Base-by-base conservation (phyloP, 2,888 invertebrate genomes). In the Apeira syringaria region DNA sequence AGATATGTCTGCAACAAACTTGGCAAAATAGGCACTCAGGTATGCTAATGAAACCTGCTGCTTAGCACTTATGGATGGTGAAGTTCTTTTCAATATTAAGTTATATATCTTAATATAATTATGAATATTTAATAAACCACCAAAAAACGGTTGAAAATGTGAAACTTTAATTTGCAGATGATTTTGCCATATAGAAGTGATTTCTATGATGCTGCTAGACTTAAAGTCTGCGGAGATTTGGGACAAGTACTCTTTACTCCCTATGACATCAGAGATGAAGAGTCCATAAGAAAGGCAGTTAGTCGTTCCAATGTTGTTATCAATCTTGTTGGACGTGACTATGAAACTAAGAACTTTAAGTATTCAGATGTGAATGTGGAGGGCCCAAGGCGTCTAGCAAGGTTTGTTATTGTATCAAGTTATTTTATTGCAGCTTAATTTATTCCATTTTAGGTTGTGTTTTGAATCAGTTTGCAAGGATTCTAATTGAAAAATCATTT, bases 221-320 rank as follows among this genome's bases (percentile, higher is more conserved):
- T 98, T 26, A 98, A 97, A 82, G 87, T 98, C 0, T 91, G 91
- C 63, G 99, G 99, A 11, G 99, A 99, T 83, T 91, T 99, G 52
- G 99, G 99, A 1, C 99, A 99, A 90, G 94, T 99, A 4, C 89
- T 97, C 6, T 99, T 97, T 68, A 93, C 96, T 70, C 97, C 96
- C 6, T 98, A 92, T 79, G 81, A 98, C 68, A 71, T 99, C 28
- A 85, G 92, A 25, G 98, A 99, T 90, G 97, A 98, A 53, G 95
- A 95, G 22, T 94, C 96, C 0, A 94, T 99, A 59, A 91, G 92
- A 1, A 95, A 94, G 64, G 94, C 95, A 5, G 93, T 99, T 24
- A 95, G 95, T 69, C 96, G 99, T 87, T 99, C 99, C 1, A 98
- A 99, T 89, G 97, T 99, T 35, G 99, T 99, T 0, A 94, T 99